Evolutionary conservation across 1,140 invertebrate genomes (phyloP), one percentile per base, ranked within the genome.

Genomic region (Heliothis subflexa): DNA sequence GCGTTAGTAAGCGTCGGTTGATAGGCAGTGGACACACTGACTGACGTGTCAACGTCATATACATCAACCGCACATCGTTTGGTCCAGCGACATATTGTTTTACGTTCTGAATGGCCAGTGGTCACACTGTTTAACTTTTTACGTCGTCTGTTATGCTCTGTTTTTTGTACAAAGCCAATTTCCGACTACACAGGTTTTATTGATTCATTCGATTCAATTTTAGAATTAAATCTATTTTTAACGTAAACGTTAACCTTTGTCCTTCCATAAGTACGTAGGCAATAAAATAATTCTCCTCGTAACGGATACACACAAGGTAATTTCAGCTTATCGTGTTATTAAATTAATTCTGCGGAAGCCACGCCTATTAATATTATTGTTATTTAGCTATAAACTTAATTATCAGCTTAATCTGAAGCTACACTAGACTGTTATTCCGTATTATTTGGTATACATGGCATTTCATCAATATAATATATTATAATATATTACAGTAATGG

Each of bases 331-430:
- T 59, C 14, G 55, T 25, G 25, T 28, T 10, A 59, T 55, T 55
- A 59, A 25, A 59, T 28, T 59, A 25, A 59, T 59, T 59, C 21
- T 13, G 13, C 11, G 21, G 55, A 28, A 28, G 21, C 55, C 11
- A 13, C 28, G 21, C 21, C 21, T 59, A 28, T 28, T 57, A 59
- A 59, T 28, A 13, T 28, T 25, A 25, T 59, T 59, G 55, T 59
- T 13, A 59, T 59, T 59, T 25, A 13, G 55, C 21, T 59, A 25
- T 59, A 59, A 59, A 59, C 11, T 25, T 14, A 59, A 59, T 59
- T 59, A 59, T 59, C 55, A 13, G 55, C 4, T 57, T 12, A 57
- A 25, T 57, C 18, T 59, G 21, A 57, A 7, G 21, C 0, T 21
- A 21, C 9, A 55, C 16, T 55, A 2, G 18, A 21, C 54, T 21